Conservation (phyloP, 2,888 invertebrate genomes). For the Doris montereyensis region DNA sequence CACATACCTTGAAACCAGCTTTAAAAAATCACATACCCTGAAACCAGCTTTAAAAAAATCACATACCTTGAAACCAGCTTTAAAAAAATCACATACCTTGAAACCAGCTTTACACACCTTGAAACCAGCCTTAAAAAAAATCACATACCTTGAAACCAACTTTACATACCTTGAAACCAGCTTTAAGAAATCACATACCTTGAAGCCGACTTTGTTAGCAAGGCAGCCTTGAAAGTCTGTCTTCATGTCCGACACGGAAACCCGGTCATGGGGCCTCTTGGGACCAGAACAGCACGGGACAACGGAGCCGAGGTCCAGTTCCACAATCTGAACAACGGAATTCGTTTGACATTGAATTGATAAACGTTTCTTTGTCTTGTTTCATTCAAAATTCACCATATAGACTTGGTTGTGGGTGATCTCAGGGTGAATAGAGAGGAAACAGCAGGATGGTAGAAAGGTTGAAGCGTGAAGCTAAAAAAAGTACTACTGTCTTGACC, state of each 20-base stretch:
- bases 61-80: no score
- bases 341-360: background rate
- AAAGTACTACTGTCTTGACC: background rate
- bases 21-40: no score
- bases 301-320: conserved; percentile 88
- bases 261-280: conserved; percentile 96
- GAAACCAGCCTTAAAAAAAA: no score
- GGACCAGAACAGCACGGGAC: conserved; percentile 97
- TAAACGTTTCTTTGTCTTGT: no score
- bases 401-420: background rate
- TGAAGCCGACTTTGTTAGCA: conserved; percentile 79
- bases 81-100: no score
- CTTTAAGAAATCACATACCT: conserved; percentile 79
- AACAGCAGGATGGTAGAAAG: background rate
- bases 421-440: no score
- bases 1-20: no score
- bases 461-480: background rate
- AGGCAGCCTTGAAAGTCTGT: conserved; percentile 89
- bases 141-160: no score
- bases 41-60: no score
- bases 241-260: conserved; percentile 92
- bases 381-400: background rate
- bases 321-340: conserved; percentile 80
- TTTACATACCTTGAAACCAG: no score
- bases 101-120: no score